phyloP scores from a whole-genome alignment of 2,113 vertebrate genomes.

The Machaerirhynchus nigripectus region DNA sequence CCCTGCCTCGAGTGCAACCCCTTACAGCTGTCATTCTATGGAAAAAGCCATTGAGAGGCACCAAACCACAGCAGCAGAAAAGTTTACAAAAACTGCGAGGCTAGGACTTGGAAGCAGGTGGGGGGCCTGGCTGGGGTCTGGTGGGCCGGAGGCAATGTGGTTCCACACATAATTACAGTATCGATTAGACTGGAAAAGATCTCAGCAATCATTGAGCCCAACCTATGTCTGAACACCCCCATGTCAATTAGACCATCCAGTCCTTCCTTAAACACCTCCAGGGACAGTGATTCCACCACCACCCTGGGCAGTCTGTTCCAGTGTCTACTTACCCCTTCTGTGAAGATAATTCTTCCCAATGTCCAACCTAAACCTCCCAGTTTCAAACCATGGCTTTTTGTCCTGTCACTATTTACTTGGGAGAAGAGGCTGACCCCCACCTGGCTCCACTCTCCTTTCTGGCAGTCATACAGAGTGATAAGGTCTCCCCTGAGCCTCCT shows the following conservation, averaged over 20 bases:
- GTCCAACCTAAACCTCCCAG: background rate
- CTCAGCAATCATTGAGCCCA: no score
- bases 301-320: background rate
- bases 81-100: accelerated
- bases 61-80: background rate
- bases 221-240: background rate
- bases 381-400: background rate
- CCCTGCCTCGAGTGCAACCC: background rate
- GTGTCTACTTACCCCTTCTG: background rate
- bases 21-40: background rate
- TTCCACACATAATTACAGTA: background rate
- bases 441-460: background rate
- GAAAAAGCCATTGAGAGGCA: background rate
- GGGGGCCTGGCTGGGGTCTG: background rate
- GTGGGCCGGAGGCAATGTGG: no score
- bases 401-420: background rate
- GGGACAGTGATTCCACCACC: background rate
- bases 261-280: background rate
- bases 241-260: background rate
- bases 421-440: background rate
- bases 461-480: no score
- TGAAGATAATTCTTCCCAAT: background rate
- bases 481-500: background rate
- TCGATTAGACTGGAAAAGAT: background rate
- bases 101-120: accelerated